A percentile compares a stretch with the other conserved stretches of the same genome.
Conservation (phyloP, 1,140 invertebrate species). For the Rhopalosiphum maidis region DNA sequence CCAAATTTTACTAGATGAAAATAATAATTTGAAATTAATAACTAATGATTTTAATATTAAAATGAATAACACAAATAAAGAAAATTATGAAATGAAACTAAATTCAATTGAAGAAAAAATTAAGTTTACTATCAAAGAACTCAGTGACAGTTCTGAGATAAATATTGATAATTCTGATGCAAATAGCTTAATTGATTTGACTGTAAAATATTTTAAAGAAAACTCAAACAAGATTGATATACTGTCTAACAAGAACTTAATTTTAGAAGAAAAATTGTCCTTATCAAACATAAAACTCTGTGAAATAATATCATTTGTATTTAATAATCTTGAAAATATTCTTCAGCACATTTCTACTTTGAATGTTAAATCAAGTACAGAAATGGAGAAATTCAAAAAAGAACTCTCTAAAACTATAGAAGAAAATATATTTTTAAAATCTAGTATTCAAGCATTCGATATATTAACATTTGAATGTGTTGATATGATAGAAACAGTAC, state of each 20-base stretch:
- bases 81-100: neutral
- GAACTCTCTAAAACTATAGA: neutral
- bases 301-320: neutral
- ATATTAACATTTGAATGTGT: conserved; percentile 33
- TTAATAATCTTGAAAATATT: conserved; percentile 24
- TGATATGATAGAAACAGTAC: conserved; percentile 19
- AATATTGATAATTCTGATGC: neutral
- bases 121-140: neutral
- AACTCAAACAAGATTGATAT: neutral
- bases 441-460: neutral
- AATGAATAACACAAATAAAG: neutral
- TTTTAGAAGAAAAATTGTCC: conserved; percentile 10
- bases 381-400: neutral
- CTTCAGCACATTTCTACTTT: neutral
- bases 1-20: conserved; percentile 23
- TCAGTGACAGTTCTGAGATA: neutral
- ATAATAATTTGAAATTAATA: conserved; percentile 41
- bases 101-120: conserved; percentile 33
- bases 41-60: neutral
- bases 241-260: conserved; percentile 14
- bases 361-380: neutral
- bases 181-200: conserved; percentile 18
- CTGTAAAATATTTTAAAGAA: conserved; percentile 6
- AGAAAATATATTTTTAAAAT: conserved; percentile 28
- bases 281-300: neutral